phyloP scores from a whole-genome alignment of 2,888 invertebrate genomes.

The Thelaira solivaga region DNA sequence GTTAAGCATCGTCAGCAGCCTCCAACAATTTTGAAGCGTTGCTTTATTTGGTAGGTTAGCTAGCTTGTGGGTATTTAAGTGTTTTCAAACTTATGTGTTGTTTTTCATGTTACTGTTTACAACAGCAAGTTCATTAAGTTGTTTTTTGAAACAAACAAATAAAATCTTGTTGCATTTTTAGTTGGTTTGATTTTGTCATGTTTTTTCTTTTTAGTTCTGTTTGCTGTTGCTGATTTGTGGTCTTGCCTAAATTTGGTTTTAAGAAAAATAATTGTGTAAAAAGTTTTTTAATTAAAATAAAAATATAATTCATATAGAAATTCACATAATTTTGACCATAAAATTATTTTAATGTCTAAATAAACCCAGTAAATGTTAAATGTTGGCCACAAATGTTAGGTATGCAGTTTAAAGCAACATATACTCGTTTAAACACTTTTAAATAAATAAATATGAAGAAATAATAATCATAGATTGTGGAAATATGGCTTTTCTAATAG shows the following conservation, averaged over 20 bases:
- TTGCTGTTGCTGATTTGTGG: slow-evolving; percentile 51
- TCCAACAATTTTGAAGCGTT: slow-evolving; percentile 10
- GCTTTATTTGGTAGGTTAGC: slow-evolving; percentile 37
- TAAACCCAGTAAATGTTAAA: slow-evolving; percentile 1
- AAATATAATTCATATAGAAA: slow-evolving; percentile 25
- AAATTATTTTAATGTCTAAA: slow-evolving; percentile 40
- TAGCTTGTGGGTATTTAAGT: too few species aligned
- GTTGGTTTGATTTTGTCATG: slow-evolving; percentile 42
- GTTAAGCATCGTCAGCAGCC: neutral
- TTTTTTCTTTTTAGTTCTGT: too few species aligned
- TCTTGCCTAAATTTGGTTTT: slow-evolving; percentile 47
- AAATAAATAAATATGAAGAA: too few species aligned
- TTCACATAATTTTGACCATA: slow-evolving; percentile 31
- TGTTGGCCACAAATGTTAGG: slow-evolving; percentile 28
- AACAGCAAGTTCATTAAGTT: slow-evolving; percentile 50
- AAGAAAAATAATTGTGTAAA: slow-evolving; percentile 28
- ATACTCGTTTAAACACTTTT: too few species aligned
- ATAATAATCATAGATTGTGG: neutral
- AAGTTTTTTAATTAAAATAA: slow-evolving; percentile 36
- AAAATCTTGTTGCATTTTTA: slow-evolving; percentile 22
- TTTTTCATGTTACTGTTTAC: slow-evolving; percentile 23
- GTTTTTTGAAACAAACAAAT: neutral
- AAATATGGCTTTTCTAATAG: slow-evolving; percentile 8
- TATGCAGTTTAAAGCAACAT: slow-evolving; percentile 8
- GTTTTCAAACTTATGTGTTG: too few species aligned